Evolutionary conservation across 1,140 invertebrate genomes (phyloP).

Genomic region (Rhynchophorus ferrugineus): DNA sequence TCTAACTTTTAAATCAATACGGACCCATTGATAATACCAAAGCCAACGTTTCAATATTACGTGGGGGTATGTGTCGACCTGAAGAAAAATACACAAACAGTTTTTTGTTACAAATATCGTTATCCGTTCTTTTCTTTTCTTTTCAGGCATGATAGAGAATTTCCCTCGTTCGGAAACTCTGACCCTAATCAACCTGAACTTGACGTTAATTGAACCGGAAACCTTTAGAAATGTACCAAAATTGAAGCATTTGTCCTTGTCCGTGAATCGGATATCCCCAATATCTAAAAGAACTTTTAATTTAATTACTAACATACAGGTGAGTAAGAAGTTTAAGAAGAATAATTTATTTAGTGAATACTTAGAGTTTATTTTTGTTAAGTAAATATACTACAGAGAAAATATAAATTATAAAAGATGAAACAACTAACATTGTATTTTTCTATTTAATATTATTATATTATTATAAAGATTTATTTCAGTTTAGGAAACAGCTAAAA

Average conservation of each 20-base stretch:
- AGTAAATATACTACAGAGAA: too few relatives aligned
- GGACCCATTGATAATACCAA: slow-evolving; percentile 19
- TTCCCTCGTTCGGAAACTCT: slow-evolving; percentile 19
- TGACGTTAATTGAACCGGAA: slow-evolving; percentile 20
- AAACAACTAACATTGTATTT: too few relatives aligned
- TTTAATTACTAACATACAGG: slow-evolving; percentile 12
- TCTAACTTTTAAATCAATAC: slow-evolving; percentile 22
- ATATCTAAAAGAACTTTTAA: slow-evolving; percentile 23
- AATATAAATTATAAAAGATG: too few relatives aligned
- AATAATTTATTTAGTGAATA: too few relatives aligned
- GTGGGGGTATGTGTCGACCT: slow-evolving; percentile 16
- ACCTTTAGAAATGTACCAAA: slow-evolving; percentile 24
- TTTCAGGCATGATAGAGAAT: slow-evolving; percentile 25
- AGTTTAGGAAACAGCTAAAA: too few relatives aligned
- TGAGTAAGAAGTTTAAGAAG: slow-evolving; percentile 2
- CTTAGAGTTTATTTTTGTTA: too few relatives aligned
- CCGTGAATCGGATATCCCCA: slow-evolving; percentile 22
- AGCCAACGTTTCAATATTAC: slow-evolving; percentile 24
- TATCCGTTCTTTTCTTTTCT: too few relatives aligned
- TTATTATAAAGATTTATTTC: too few relatives aligned
- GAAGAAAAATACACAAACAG: neutral
- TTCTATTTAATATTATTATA: too few relatives aligned
- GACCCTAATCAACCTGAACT: slow-evolving; percentile 22
- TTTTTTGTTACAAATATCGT: neutral
- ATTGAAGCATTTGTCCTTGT: slow-evolving; percentile 23